A percentile compares a stretch with the other conserved stretches of the same genome.
These are phyloP conservation scores for Dysidea cf. avara DNA, from an alignment of 37 sponge, comb jelly and placozoan genomes.

Conservation along the genomic window DNA sequence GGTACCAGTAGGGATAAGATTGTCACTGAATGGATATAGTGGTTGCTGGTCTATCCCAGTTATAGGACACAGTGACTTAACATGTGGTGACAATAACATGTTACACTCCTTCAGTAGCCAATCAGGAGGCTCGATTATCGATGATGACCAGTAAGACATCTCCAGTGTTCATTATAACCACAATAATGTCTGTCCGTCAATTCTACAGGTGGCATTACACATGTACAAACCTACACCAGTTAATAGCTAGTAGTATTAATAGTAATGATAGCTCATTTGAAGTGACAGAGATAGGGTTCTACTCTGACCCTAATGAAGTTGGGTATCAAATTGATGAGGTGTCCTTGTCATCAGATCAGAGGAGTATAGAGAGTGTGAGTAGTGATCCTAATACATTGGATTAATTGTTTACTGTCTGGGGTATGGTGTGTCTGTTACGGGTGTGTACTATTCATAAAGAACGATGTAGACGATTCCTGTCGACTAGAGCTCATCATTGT, in stretches of 20 bases:
- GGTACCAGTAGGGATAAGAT: constrained; percentile 10
- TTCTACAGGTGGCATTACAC: not conserved
- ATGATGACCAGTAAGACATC: constrained; percentile 42
- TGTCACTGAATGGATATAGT: constrained; percentile 2
- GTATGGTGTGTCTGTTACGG: too few relatives aligned
- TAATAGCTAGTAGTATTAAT: not conserved
- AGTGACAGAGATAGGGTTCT: constrained; percentile 23
- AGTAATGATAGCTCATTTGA: not conserved
- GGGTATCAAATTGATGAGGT: constrained; percentile 59
- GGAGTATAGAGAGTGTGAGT: not conserved
- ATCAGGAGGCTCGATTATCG: constrained; percentile 1
- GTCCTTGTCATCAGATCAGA: constrained; percentile 20
- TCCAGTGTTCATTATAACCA: not conserved
- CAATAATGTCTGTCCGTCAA: not conserved
- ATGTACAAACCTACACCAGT: not conserved
- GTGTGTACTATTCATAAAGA: too few relatives aligned
- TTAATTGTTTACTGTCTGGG: not conserved
- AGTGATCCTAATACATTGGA: not conserved
- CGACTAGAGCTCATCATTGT: too few relatives aligned
- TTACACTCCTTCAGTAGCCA: too few relatives aligned
- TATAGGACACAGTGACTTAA: too few relatives aligned
- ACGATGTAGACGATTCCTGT: too few relatives aligned
- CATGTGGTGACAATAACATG: too few relatives aligned
- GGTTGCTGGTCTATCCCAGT: not conserved
- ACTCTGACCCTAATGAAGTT: not conserved